Conservation (phyloP, 2,797 vertebrate species). For the Notolepis coatsorum region DNA sequence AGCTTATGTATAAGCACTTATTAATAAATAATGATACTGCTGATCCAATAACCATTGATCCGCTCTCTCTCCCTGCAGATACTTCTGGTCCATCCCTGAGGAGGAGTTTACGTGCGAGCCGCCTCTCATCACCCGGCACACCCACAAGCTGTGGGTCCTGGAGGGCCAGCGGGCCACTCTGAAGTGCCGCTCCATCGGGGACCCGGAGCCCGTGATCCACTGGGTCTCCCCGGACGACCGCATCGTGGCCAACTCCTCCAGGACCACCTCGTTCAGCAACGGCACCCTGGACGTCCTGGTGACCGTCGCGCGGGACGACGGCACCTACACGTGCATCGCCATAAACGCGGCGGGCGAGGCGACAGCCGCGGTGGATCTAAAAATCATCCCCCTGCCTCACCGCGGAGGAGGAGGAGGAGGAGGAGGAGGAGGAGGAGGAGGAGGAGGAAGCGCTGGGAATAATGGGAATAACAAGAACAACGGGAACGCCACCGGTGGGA, state of each 20-base stretch:
- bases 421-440: no score
- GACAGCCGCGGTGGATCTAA: conserved; percentile 87
- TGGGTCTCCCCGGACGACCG: conserved; percentile 95
- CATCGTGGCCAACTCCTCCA: conserved; percentile 89
- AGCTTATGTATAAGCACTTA: no score
- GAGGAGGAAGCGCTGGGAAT: conserved; percentile 48
- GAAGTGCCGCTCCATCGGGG: conserved; percentile 89
- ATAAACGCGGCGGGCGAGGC: conserved; percentile 93
- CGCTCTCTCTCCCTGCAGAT: conserved; percentile 66
- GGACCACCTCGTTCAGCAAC: conserved; percentile 89
- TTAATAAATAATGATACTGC: no score
- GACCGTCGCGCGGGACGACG: conserved; percentile 87
- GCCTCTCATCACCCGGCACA: conserved; percentile 93
- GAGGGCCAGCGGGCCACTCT: conserved; percentile 91
- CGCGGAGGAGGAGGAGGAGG: conserved; percentile 64
- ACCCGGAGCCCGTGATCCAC: conserved; percentile 89
- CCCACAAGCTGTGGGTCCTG: conserved; percentile 91
- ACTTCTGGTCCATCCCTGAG: conserved; percentile 94
- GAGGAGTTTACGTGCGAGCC: conserved; percentile 95
- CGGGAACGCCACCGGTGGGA: conserved; percentile 43
- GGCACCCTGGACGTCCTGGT: conserved; percentile 92
- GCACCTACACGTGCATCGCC: conserved; percentile 91
- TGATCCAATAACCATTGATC: no score
- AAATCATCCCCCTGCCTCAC: conserved; percentile 91
- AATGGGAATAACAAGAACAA: conserved; percentile 76